Percentiles rank a stretch among this genome's conserved stretches.
Evolutionary conservation across 2,888 invertebrate genomes (phyloP).

Genomic region (Ichneumoninae sp.): DNA sequence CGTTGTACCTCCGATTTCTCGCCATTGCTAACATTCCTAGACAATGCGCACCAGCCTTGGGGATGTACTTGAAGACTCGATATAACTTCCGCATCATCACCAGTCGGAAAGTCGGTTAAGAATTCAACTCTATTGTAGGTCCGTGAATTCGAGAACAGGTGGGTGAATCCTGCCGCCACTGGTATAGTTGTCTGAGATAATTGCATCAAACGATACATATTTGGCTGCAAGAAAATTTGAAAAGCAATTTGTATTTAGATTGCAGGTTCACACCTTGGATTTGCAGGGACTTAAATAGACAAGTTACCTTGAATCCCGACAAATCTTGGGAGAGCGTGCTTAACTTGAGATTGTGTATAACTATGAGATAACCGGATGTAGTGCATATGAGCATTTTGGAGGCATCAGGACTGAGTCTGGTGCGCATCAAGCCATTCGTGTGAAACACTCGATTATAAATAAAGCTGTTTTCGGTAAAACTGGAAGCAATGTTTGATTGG

Average conservation of each 20-base stretch:
- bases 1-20: conserved; percentile 92
- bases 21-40: conserved; percentile 93
- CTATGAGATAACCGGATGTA: conserved; percentile 94
- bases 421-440: conserved; percentile 94
- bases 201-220: conserved; percentile 95
- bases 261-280: background rate
- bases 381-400: conserved; percentile 96
- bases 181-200: conserved; percentile 93
- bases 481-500: conserved; percentile 67
- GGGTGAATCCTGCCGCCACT: conserved; percentile 91
- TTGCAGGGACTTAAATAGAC: background rate
- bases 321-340: conserved; percentile 92
- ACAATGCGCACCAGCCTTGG: conserved; percentile 94
- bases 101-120: conserved; percentile 94
- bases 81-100: conserved; percentile 95
- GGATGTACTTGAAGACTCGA: conserved; percentile 96
- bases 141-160: conserved; percentile 90
- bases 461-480: conserved; percentile 90
- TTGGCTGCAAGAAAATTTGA: conserved; percentile 88
- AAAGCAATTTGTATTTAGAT: background rate
- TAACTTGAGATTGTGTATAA: conserved; percentile 95
- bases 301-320: conserved; percentile 91
- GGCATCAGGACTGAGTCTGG: conserved; percentile 93
- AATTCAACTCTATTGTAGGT: conserved; percentile 94
- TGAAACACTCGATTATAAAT: conserved; percentile 93